Evolutionary conservation across 2,113 vertebrate species (phyloP).

Genomic region (Donacobius atricapilla): DNA sequence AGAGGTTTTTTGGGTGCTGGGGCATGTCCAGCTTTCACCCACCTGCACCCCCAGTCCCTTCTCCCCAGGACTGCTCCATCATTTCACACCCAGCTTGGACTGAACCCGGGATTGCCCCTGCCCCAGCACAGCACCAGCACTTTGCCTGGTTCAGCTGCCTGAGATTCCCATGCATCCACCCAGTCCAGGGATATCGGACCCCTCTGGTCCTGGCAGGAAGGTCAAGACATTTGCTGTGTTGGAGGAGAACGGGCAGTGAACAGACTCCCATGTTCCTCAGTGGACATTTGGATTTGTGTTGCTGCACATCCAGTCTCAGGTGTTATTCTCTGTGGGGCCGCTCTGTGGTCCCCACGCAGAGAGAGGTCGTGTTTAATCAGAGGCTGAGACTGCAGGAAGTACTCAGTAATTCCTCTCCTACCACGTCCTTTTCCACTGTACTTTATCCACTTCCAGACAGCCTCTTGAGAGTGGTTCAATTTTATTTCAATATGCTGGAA

Average conservation of each 20-base stretch:
- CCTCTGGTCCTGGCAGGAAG: not conserved
- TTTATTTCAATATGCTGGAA: not conserved
- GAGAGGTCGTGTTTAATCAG: not conserved
- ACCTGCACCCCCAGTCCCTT: not conserved
- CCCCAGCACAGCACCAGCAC: not conserved
- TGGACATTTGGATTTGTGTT: rapidly evolving
- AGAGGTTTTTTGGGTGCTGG: not conserved
- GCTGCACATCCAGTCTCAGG: rapidly evolving
- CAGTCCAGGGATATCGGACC: rapidly evolving
- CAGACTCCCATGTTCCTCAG: rapidly evolving
- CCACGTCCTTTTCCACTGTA: not conserved
- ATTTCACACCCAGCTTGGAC: not conserved
- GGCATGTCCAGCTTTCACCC: not conserved
- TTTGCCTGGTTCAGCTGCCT: too few species aligned
- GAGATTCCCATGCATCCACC: rapidly evolving
- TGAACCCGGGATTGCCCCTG: rapidly evolving
- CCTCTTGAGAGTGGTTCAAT: not conserved
- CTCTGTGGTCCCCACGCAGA: not conserved
- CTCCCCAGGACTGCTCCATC: not conserved
- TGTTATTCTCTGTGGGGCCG: not conserved
- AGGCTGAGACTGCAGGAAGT: not conserved
- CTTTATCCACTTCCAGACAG: not conserved
- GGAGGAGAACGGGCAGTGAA: not conserved
- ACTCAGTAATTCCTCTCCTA: not conserved
- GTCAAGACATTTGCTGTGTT: rapidly evolving